These are phyloP conservation scores for Phalacrocorax carbo DNA, from an alignment of 2,113 vertebrate genomes.

Conservation along the genomic window DNA sequence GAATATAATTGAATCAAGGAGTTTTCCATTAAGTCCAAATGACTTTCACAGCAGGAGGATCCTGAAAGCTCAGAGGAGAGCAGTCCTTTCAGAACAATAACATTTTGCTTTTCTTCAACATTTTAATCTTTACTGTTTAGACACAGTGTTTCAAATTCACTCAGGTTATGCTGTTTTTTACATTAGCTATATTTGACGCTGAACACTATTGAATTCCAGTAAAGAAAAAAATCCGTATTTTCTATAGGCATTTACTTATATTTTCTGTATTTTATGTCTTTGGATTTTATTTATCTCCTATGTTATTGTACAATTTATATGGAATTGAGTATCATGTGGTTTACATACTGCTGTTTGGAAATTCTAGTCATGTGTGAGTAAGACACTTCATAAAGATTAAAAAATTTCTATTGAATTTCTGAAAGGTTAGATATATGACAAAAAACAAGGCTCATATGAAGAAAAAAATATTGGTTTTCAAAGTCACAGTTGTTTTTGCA, in stretches of 20 bases:
- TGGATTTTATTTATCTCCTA: not conserved
- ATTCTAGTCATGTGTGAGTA: not conserved
- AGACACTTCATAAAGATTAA: not conserved
- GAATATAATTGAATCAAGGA: conserved; percentile 47
- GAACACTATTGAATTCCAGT: not conserved
- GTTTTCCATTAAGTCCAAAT: conserved; percentile 63
- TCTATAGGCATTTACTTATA: not conserved
- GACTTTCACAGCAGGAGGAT: conserved; percentile 61
- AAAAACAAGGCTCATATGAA: not conserved
- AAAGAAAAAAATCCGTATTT: not conserved
- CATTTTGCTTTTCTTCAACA: not conserved
- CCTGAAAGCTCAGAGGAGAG: conserved; percentile 9
- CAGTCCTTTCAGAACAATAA: conserved; percentile 36
- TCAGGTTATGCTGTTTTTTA: not conserved
- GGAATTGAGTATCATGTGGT: not conserved
- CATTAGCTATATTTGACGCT: not conserved
- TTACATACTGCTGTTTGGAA: not conserved
- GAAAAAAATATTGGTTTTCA: not conserved
- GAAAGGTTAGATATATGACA: not conserved
- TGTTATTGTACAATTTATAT: not conserved
- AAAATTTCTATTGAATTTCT: not conserved
- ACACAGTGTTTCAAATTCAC: not conserved
- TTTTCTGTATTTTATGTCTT: not conserved
- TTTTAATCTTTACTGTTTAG: conserved; percentile 33
- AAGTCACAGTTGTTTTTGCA: not conserved